Base-by-base conservation (phyloP, 2,888 invertebrate genomes). In the Microplitis deprimator region DNA sequence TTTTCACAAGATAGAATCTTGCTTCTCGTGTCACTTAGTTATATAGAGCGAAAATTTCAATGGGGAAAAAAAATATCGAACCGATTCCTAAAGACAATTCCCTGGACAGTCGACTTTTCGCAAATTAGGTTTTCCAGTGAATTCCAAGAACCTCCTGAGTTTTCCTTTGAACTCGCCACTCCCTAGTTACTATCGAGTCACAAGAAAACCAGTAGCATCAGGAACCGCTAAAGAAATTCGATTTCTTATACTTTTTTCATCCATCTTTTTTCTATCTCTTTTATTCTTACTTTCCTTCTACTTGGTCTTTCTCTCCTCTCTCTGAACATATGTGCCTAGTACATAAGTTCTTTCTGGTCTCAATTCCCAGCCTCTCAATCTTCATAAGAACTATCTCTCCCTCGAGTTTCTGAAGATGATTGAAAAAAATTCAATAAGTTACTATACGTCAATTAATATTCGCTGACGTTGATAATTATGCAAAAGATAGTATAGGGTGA, bases 401-500 rank as follows among this genome's bases (percentile, higher is more conserved):
- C 59, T 38, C 3, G 8, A 65, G 29, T 29, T n/a, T 29, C 29
- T 50, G 50, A 17, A 20, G 38, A 39, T 20, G 50, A 71, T 29
- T 39, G 40, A 70, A 67, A 69, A 75, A 62, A 73, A 29, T 29
- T 20, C 41, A 17, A 64, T 78, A 69, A 81, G 82, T 81, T 83
- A 85, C 87, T 86, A 83, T 79, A 79, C 80, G 80, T 83, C 83
- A 84, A 87, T 88, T 88, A 87, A 86, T 87, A 84, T 82, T 81
- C 85, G 83, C 84, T 85, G 86, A 86, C 83, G 83, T 83, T 79
- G 81, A 86, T 88, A 87, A 88, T 88, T 86, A 87, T 86, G 83
- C 82, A 77, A 68, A 17, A 39, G 65, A 67, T 39, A 7, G 10
- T 60, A 50, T 50, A 13, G 13, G 10, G 29, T 20, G 50, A 38